Conservation (phyloP, 2,888 invertebrate species). For the Busseola fusca region DNA sequence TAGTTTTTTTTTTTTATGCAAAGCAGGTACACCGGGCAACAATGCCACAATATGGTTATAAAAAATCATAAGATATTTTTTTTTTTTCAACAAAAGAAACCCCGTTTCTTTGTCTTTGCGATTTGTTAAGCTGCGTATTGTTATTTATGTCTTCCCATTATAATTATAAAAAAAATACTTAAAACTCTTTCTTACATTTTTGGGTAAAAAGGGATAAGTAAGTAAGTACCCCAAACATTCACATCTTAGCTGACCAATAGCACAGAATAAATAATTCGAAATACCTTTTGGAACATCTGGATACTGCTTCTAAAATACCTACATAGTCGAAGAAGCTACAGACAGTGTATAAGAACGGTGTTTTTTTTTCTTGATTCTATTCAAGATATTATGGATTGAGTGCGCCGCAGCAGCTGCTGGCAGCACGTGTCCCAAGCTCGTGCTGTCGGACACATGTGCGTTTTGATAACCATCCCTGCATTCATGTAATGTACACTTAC, state of each 20-base stretch:
- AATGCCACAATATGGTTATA: neutral
- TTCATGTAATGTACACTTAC: conserved; percentile 36
- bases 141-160: conserved; percentile 1
- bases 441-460: conserved; percentile 58
- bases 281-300: conserved; percentile 12
- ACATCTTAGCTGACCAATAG: conserved; percentile 7
- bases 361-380: conserved; percentile 38
- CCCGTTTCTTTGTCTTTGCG: conserved; percentile 5
- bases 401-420: conserved; percentile 64
- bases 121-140: neutral
- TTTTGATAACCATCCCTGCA: conserved; percentile 51
- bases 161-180: neutral
- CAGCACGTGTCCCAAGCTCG: conserved; percentile 68
- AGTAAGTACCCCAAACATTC: conserved; percentile 6
- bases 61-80: neutral
- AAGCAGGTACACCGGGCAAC: neutral
- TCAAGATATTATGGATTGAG: conserved; percentile 45
- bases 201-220: neutral
- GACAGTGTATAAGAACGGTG: conserved; percentile 8
- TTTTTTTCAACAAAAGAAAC: neutral
- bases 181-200: neutral
- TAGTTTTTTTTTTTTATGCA: neutral
- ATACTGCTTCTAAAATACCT: conserved; percentile 1
- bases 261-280: too few relatives aligned
- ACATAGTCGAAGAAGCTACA: conserved; percentile 3